These are phyloP conservation scores for Saccopteryx leptura DNA, from an alignment of 2,113 vertebrate species.

Conservation along the genomic window DNA sequence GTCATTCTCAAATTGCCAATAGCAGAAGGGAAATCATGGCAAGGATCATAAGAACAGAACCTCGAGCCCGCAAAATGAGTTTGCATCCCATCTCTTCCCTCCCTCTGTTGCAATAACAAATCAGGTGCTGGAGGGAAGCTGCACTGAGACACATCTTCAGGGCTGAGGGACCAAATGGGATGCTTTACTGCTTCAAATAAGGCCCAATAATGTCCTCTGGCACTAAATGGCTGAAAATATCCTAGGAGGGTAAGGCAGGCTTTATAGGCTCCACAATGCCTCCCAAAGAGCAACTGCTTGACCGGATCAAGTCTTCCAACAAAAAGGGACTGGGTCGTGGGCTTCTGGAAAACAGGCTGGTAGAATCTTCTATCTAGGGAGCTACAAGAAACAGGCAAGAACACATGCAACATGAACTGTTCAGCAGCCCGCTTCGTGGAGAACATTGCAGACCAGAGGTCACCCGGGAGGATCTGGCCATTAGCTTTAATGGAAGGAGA, in stretches of 20 bases:
- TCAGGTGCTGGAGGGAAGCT: conserved; percentile 24
- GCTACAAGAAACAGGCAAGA: conserved; percentile 1
- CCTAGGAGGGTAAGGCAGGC: background rate
- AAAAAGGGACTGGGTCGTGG: background rate
- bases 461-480: conserved; percentile 17
- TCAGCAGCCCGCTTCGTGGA: conserved; percentile 61
- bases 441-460: conserved; percentile 70
- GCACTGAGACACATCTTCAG: conserved; percentile 8
- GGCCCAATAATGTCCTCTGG: conserved; percentile 19
- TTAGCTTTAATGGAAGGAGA: conserved; percentile 65
- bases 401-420: conserved; percentile 71
- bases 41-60: conserved; percentile 2
- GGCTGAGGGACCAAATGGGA: conserved; percentile 59
- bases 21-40: conserved; percentile 51
- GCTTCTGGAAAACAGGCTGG: background rate
- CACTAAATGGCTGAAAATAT: conserved; percentile 43
- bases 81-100: conserved; percentile 41
- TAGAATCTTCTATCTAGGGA: background rate
- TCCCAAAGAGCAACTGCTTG: conserved; percentile 22
- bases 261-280: background rate
- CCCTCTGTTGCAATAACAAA: conserved; percentile 41
- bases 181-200: conserved; percentile 74
- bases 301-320: background rate
- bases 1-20: conserved; percentile 45
- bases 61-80: background rate